Conservation (phyloP, 2,113 vertebrate species). For the Perca fluviatilis region DNA sequence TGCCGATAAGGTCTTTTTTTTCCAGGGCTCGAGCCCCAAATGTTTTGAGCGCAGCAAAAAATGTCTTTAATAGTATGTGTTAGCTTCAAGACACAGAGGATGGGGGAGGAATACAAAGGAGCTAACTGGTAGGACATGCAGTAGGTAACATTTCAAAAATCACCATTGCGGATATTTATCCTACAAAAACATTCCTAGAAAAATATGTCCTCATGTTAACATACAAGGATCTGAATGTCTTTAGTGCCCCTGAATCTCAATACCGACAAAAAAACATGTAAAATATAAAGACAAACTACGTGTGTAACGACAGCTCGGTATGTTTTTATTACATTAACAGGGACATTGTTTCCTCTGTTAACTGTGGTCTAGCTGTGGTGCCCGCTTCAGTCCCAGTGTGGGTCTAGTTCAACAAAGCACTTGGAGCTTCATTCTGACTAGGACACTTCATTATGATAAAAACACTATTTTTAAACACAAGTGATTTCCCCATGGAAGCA, state of each 20-base stretch:
- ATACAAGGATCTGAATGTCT: not conserved
- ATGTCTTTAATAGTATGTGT: not conserved
- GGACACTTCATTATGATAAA: slow-evolving; percentile 9
- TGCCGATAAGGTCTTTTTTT: slow-evolving; percentile 7
- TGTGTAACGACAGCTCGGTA: not conserved
- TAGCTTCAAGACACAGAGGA: slow-evolving; percentile 4
- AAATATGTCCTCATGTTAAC: not conserved
- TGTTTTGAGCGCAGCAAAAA: not conserved
- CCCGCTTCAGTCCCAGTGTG: not conserved
- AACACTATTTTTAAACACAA: slow-evolving; percentile 19
- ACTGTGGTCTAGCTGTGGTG: not conserved
- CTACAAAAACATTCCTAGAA: not conserved
- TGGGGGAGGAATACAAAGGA: not conserved
- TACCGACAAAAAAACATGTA: not conserved
- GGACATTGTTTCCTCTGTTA: not conserved
- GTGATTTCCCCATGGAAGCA: slow-evolving; percentile 41
- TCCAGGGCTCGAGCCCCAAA: not conserved
- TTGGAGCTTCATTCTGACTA: not conserved
- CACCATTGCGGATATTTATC: not conserved
- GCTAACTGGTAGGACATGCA: not conserved
- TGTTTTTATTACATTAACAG: not conserved
- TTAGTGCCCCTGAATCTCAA: not conserved
- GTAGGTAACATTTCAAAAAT: not conserved
- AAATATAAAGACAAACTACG: not conserved
- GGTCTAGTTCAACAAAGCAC: slow-evolving; percentile 5